Base-by-base conservation (phyloP, 2,797 vertebrate species). In the Chromis chromis region DNA sequence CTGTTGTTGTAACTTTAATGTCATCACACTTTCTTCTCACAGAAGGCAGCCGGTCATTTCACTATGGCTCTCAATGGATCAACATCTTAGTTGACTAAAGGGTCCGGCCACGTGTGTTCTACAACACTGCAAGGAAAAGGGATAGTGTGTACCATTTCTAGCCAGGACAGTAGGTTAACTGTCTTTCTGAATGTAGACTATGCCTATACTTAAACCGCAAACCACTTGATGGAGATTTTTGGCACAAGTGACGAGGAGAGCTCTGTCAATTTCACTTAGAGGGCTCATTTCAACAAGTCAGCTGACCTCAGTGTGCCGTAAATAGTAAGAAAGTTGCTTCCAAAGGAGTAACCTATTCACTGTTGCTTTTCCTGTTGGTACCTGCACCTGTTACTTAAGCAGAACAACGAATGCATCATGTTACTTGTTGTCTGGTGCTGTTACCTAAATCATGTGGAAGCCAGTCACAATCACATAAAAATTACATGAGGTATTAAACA, bases 1-100 rank as follows among this genome's bases (percentile, higher is more conserved):
- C 55, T 40, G 16, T 42, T 13, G 14, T 16, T 21, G 6, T 10
- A 48, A 48, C 39, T 50, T 48, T 55, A 19, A 46, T 44, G 13
- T 72, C 31, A 42, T 39, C 44, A 55, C 24, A 53, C 27, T 33
- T 24, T 63, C 17, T 42, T 27, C 52, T 33, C n/a, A 21, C 33
- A 58, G 25, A 48, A 22, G 50, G 22, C 12, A 52, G 25, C 16
- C 31, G n/a, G 54, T 56, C n/a, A 86, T 86, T 89, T 85, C 52
- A 88, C 54, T 12, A 83, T 0, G 54, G 77, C 74, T 88, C 81
- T 85, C 59, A 83, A 44, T 42, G 64, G 59, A 55, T 61, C 62
- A 48, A 49, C 49, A 46, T 62, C 50, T 25, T 54, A 65, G 79
- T 24, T 74, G 78, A 68, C 54, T 48, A 9, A 48, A 13, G 42